Evolutionary conservation across 1,140 invertebrate species (phyloP).

Genomic region (Tenebrio molitor): DNA sequence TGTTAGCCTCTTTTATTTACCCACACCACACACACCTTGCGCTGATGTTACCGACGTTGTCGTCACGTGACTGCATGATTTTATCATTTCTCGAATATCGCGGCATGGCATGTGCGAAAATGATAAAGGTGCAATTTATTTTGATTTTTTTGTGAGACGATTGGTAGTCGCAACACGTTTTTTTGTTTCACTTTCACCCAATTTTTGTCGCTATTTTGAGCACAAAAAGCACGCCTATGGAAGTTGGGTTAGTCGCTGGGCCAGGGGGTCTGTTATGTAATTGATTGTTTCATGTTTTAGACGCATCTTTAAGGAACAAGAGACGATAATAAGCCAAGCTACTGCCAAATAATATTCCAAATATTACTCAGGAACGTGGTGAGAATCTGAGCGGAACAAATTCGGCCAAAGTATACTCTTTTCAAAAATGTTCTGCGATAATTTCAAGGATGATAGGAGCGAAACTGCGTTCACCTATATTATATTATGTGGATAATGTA

Average conservation of each 20-base stretch:
- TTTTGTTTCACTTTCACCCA: not conserved
- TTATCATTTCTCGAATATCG: slow-evolving; percentile 7
- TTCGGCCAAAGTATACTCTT: slow-evolving; percentile 21
- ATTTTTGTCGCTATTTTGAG: slow-evolving; percentile 9
- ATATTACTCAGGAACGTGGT: slow-evolving; percentile 41
- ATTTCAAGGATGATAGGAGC: slow-evolving; percentile 19
- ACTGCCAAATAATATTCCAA: slow-evolving; percentile 36
- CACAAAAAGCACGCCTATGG: slow-evolving; percentile 46
- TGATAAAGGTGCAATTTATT: slow-evolving; percentile 34
- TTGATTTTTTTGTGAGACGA: too few species aligned
- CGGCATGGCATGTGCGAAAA: slow-evolving; percentile 11
- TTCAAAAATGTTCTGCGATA: not conserved
- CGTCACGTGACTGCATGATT: slow-evolving; percentile 3
- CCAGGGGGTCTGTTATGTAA: slow-evolving; percentile 3
- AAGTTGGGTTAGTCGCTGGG: slow-evolving; percentile 36
- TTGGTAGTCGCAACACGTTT: not conserved
- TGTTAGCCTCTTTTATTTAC: slow-evolving; percentile 20
- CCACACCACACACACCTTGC: slow-evolving; percentile 1
- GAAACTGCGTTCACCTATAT: slow-evolving; percentile 33
- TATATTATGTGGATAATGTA: slow-evolving; percentile 42
- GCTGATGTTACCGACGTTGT: not conserved
- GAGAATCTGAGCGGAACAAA: slow-evolving; percentile 10
- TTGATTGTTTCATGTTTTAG: slow-evolving; percentile 49
- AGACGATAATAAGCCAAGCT: slow-evolving; percentile 47
- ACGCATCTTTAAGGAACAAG: slow-evolving; percentile 52